Conservation (phyloP, 2,888 invertebrate species). For the Lasioglossum zephyrum region DNA sequence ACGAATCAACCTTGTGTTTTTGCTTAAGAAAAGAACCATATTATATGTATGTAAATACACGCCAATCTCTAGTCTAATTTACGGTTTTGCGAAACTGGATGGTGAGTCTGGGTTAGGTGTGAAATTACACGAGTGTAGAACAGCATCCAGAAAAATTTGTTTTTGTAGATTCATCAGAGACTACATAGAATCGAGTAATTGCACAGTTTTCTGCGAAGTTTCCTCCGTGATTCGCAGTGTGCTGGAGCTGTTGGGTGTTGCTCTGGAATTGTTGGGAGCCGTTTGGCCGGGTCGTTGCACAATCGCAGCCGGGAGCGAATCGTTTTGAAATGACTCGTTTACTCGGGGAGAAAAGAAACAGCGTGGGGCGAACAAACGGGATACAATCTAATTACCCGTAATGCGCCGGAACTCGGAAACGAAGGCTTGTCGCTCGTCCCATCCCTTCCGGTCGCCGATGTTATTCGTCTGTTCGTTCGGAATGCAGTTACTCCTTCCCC, state of each 20-base stretch:
- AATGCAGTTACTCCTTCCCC: constrained; percentile 65
- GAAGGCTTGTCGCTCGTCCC: constrained; percentile 73
- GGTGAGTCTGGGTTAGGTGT: neutral
- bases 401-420: constrained; percentile 79
- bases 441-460: constrained; percentile 71
- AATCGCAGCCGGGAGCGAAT: constrained; percentile 56
- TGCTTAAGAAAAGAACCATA: too few relatives aligned
- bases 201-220: neutral
- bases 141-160: neutral
- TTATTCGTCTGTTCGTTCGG: constrained; percentile 79
- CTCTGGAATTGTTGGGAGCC: constrained; percentile 7
- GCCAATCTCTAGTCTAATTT: neutral
- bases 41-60: too few relatives aligned
- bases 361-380: constrained; percentile 65
- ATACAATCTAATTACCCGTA: constrained; percentile 81
- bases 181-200: neutral
- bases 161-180: neutral
- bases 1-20: too few relatives aligned
- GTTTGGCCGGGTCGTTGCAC: constrained; percentile 20
- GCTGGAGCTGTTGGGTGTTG: neutral
- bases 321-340: constrained; percentile 70
- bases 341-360: constrained; percentile 46
- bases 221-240: neutral
- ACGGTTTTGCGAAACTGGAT: neutral
- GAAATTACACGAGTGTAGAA: neutral